phyloP scores from a whole-genome alignment of 2,113 vertebrate genomes.

The Copsychus sechellarum region DNA sequence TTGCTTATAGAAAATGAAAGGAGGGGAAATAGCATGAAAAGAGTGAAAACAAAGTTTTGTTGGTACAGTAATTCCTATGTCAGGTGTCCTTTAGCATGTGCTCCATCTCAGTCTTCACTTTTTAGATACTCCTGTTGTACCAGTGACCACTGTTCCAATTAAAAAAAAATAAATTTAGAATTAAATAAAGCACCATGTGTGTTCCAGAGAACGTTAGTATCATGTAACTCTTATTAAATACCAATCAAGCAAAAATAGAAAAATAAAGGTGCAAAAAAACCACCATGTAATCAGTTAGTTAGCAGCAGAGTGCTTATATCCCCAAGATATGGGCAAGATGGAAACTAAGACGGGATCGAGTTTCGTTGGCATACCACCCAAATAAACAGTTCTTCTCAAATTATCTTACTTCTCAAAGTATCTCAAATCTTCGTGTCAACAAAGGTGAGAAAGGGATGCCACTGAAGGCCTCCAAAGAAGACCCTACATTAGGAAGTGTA shows the following conservation, averaged over 20 bases:
- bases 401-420: no score
- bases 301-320: not conserved
- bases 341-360: not conserved
- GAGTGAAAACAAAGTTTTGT: not conserved
- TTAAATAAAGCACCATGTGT: fast-evolving
- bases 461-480: not conserved
- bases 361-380: not conserved
- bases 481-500: not conserved
- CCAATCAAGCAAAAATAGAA: not conserved
- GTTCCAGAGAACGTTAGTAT: not conserved
- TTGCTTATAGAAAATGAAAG: not conserved
- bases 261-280: not conserved
- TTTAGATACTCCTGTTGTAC: not conserved
- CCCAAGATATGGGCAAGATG: not conserved
- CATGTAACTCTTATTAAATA: not conserved
- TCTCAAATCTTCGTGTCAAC: not conserved
- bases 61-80: not conserved
- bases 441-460: not conserved
- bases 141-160: not conserved
- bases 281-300: not conserved
- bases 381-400: not conserved
- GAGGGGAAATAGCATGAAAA: not conserved
- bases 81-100: not conserved
- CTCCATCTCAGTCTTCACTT: not conserved
- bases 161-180: slow-evolving; percentile 4